phyloP scores from a whole-genome alignment of 2,888 invertebrate species.

The Diarsia mendica region DNA sequence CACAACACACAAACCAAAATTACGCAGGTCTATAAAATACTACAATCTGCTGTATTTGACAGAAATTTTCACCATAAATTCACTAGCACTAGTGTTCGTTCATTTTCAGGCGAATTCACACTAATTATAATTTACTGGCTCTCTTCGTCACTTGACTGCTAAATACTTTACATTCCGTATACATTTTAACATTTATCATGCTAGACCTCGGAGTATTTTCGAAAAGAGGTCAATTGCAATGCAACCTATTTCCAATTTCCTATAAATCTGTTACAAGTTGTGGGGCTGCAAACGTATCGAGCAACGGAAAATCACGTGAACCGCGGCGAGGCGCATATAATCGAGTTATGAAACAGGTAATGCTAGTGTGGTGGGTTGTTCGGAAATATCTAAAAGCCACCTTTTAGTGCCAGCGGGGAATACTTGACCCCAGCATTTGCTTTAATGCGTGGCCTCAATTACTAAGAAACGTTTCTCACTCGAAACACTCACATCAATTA shows the following conservation, averaged over 20 bases:
- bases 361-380: conserved; percentile 14
- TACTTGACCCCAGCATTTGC: background rate
- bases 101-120: conserved; percentile 6
- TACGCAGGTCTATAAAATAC: background rate
- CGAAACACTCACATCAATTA: background rate
- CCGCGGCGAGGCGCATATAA: conserved; percentile 9
- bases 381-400: conserved; percentile 6
- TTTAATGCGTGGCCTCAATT: conserved; percentile 30
- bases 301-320: conserved; percentile 19
- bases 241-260: conserved; percentile 38
- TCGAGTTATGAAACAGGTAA: conserved; percentile 43
- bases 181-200: conserved; percentile 7
- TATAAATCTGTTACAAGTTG: conserved; percentile 37
- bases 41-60: conserved; percentile 9
- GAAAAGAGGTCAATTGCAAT: conserved; percentile 24
- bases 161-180: conserved; percentile 1
- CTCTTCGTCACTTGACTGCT: background rate
- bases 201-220: background rate
- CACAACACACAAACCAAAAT: conserved; percentile 1
- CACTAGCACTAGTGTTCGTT: background rate
- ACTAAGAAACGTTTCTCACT: background rate
- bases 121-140: conserved; percentile 23
- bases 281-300: conserved; percentile 19
- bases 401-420: background rate
- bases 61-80: conserved; percentile 6